Evolutionary conservation across 2,797 vertebrate species (phyloP), one percentile per base, ranked within the genome.

Genomic region (Cyprinella venusta): DNA sequence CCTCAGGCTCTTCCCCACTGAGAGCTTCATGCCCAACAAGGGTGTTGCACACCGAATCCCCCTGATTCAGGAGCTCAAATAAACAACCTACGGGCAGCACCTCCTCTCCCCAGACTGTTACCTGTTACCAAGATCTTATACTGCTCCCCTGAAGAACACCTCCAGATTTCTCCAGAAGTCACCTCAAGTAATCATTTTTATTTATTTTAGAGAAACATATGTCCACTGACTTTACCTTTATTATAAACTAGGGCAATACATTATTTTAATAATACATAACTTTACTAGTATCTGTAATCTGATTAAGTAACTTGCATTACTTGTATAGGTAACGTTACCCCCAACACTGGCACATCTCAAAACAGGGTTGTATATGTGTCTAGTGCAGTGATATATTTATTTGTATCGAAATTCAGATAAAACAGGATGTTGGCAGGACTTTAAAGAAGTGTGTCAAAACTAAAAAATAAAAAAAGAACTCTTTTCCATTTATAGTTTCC

Each of bases 61-160:
- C 92, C 92, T 93, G 94, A 91, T 92, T 92, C 88, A 93, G 91
- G 89, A 91, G 90, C 94, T 94, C 91, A 90, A 54, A 91, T 91
- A 94, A 95, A 95, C 95, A 95, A 93, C 93, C 92, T 89, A 72
- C 82, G 86, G 91, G 91, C 92, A 90, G 48, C 82, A 84, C 91
- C 89, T 90, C 89, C 88, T 90, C 88, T 90, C 38, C 89, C 82
- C 87, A 88, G 85, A 85, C 88, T 36, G 72, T 86, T 84, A 87
- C 88, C 86, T 88, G 77, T 7, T 87, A 87, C 86, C 72, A 86
- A 84, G 81, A 86, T 85, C 59, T 71, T 30, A 30, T 26, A 26
- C 45, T 68, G 2, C 81, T 79, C 59, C 36, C 45, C 10, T 48
- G 38, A 67, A 85, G n/a, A 12, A 24, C 26, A 67, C 24, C 64